Evolutionary conservation across 2,888 invertebrate genomes (phyloP), one percentile per base, ranked within the genome.

Genomic region (Orthonychiurus folsomi): DNA sequence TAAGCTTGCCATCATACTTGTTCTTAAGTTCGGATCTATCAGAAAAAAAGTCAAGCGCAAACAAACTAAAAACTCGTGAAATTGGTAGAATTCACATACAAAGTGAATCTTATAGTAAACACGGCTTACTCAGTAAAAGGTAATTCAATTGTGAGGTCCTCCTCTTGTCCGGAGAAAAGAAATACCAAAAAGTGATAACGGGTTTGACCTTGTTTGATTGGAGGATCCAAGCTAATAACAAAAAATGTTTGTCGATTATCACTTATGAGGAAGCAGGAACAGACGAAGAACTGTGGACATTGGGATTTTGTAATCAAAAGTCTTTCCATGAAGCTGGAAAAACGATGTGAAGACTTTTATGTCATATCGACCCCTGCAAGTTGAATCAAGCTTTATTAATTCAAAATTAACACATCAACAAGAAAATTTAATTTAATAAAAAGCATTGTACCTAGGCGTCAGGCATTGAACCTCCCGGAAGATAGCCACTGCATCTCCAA

Each of bases 281-380:
- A 99, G 79, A 5, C 99, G 85, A 20, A 96, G 80, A 2, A 99
- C 95, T 0, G 96, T 95, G 0, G 92, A 91, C 86, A 94, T 91
- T 0, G 97, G 96, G 73, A 99, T 97, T 80, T 99, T 99, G 81
- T 99, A 99, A 80, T 99, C 99, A 76, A 96, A 99, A 0, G 99
- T 97, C 83, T 99, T 99, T 75, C 94, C 94, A 76, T 93, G 93
- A 64, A 94, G 83, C 79, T 93, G 92, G 73, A 94, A 86, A 77
- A 93, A 93, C 0, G 89, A 83, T 59, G 90, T 88, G 78, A 91
- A 95, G 64, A 95, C 86, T 79, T 94, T 95, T 78, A 95, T 91
- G 77, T 94, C 94, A 76, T 95, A 95, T 70, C 94, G 90, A 82
- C 95, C 95, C 80, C 92, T 92, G 52, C 5, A 52, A 52, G 24